Percentiles rank a stretch among this genome's conserved stretches.
Conservation (phyloP, 2,888 invertebrate species). For the Priocnemis perturbator region DNA sequence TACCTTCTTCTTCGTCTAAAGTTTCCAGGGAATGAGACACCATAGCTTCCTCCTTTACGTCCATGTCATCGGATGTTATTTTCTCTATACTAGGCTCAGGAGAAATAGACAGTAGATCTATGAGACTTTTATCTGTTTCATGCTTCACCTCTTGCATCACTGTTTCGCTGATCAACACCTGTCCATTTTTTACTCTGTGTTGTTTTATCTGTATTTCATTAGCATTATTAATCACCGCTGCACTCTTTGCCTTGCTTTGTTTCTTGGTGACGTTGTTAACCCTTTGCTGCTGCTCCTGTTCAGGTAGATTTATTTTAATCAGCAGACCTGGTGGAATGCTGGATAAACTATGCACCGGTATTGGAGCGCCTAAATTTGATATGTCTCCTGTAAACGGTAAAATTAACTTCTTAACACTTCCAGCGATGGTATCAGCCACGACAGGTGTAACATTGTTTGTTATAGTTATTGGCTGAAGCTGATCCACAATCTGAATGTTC, state of each 20-base stretch:
- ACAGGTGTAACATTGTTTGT: constrained; percentile 59
- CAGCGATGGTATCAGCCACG: constrained; percentile 53
- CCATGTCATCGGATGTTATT: constrained; percentile 33
- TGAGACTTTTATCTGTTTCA: constrained; percentile 34
- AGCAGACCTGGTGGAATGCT: constrained; percentile 72
- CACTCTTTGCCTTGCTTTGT: constrained; percentile 41
- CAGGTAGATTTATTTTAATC: constrained; percentile 71
- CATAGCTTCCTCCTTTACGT: constrained; percentile 40
- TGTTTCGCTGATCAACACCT: constrained; percentile 20
- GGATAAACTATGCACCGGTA: constrained; percentile 71
- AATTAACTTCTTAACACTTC: constrained; percentile 69
- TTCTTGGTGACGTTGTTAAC: constrained; percentile 41
- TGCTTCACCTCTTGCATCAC: constrained; percentile 31
- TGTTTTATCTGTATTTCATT: constrained; percentile 29
- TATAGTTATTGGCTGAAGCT: constrained; percentile 69
- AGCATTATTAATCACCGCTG: constrained; percentile 16
- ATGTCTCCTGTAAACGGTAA: constrained; percentile 71
- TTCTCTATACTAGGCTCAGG: constrained; percentile 32
- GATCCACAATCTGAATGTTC: constrained; percentile 68
- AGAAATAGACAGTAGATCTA: constrained; percentile 53
- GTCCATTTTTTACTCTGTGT: constrained; percentile 41
- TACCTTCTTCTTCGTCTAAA: constrained; percentile 42
- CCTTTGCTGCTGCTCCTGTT: constrained; percentile 52
- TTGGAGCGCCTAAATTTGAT: constrained; percentile 69
- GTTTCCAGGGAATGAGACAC: constrained; percentile 43